Conservation (phyloP, 2,797 vertebrate genomes). For the Sebastes reedi region DNA sequence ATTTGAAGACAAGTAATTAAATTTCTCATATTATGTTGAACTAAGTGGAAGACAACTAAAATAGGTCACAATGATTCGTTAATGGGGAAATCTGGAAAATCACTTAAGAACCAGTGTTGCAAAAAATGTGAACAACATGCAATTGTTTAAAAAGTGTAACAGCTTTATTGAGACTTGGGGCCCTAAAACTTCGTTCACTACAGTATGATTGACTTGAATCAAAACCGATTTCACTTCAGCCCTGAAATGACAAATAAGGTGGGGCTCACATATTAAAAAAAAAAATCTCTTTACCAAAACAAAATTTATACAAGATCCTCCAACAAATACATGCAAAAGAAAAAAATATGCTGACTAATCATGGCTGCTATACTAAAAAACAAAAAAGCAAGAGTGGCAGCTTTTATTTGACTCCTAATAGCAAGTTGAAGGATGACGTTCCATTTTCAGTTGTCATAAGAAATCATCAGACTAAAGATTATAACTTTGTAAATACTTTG, state of each 20-base stretch:
- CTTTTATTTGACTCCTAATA: constrained; percentile 41
- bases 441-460: constrained; percentile 2
- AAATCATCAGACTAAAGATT: constrained; percentile 55
- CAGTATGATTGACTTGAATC: constrained; percentile 53
- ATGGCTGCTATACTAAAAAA: constrained; percentile 58
- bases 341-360: constrained; percentile 43
- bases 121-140: constrained; percentile 2
- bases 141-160: constrained; percentile 60
- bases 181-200: constrained; percentile 68
- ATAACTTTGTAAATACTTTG: constrained; percentile 60
- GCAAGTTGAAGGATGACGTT: constrained; percentile 4
- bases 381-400: constrained; percentile 39
- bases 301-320: constrained; percentile 53
- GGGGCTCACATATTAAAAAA: constrained; percentile 26
- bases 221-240: constrained; percentile 58
- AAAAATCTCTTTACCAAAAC: constrained; percentile 27
- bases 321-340: constrained; percentile 69
- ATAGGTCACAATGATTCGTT: not conserved
- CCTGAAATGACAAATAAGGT: constrained; percentile 50
- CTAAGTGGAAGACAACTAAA: not conserved
- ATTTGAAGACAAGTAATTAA: not conserved
- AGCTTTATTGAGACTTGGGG: constrained; percentile 78
- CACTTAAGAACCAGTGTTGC: not conserved
- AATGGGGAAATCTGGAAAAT: not conserved
- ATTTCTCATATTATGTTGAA: not conserved